Percentiles rank a stretch among this genome's conserved stretches.
Evolutionary conservation across 2,113 vertebrate species (phyloP).

Genomic region (Apodemus speciosus): DNA sequence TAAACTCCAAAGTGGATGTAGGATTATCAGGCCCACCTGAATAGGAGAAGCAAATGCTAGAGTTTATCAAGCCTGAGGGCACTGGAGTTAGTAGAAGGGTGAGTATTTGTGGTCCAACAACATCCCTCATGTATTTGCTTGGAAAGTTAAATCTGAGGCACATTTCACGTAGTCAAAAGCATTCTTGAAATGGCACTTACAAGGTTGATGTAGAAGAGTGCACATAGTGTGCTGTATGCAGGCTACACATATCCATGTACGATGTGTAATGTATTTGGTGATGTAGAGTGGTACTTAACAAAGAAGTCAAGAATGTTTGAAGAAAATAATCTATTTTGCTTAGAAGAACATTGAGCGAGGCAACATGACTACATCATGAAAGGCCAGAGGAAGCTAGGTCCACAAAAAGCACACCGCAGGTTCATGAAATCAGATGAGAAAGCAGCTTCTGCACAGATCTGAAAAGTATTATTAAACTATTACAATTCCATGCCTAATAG

Average conservation of each 20-base stretch:
- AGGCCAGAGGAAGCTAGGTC: background rate
- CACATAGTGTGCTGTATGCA: conserved; percentile 18
- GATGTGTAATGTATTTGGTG: background rate
- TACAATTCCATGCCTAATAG: background rate
- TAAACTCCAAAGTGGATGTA: background rate
- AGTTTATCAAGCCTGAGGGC: background rate
- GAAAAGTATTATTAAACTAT: background rate
- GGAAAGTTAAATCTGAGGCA: conserved; percentile 37
- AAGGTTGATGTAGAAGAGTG: background rate
- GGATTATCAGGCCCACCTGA: background rate
- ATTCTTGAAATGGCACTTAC: conserved; percentile 38
- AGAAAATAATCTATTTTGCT: background rate
- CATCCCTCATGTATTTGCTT: background rate
- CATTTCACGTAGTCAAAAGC: conserved; percentile 12
- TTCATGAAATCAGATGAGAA: background rate
- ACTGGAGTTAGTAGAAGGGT: background rate
- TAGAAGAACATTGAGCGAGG: background rate
- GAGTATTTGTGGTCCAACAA: background rate
- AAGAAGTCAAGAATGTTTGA: background rate
- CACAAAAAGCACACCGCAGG: background rate
- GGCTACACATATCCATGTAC: background rate
- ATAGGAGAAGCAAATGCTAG: background rate
- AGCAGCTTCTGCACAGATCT: background rate
- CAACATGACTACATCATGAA: background rate
- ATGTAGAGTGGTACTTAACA: background rate